Base-by-base conservation (phyloP, 2,888 invertebrate species). In the Phragmatobia fuliginosa region DNA sequence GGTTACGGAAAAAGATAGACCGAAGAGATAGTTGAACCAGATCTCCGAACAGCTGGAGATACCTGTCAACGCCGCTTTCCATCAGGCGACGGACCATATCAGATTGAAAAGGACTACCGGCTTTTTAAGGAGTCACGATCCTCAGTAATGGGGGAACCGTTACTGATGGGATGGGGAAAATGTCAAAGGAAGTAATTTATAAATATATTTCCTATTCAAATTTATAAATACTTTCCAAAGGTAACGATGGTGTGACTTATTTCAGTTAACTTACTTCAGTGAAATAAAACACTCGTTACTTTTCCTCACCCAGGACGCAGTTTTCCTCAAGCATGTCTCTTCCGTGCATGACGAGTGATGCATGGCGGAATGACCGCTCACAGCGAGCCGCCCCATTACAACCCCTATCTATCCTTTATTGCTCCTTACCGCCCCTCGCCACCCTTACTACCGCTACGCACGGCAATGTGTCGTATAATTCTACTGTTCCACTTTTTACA, bases 391-490 rank as follows among this genome's bases (percentile, higher is more conserved):
- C 68, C 64, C 63, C 63, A 68, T 64, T 68, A 64, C 60, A 64
- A 60, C 64, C 49, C 49, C 59, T 68, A 68, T 68, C 64, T 68
- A 49, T 38, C 68, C 62, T 56, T 68, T 63, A 63, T 41, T 63
- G 41, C 41, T 49, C 59, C 68, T 64, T 60, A 68, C 56, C 49
- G 60, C 68, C 64, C 68, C 28, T 64, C 49, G 45, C 68, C 33
- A 49, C 70, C 76, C 63, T 81, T 71, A 81, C 64, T 72, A 68
- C 67, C 64, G 62, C 76, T 64, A 75, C 58, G 63, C 78, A 78
- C 72, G 76, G 73, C 76, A 78, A 74, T 70, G 67, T 70, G 75
- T 70, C 75, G 76, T 75, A 75, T 80, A 75, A 82, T 78, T 66
- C 66, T 62, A 62, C 67, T 75, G 73, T 72, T 75, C 70, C 72